Base-by-base conservation (phyloP, 2,888 invertebrate genomes). In the Phortica okadai region DNA sequence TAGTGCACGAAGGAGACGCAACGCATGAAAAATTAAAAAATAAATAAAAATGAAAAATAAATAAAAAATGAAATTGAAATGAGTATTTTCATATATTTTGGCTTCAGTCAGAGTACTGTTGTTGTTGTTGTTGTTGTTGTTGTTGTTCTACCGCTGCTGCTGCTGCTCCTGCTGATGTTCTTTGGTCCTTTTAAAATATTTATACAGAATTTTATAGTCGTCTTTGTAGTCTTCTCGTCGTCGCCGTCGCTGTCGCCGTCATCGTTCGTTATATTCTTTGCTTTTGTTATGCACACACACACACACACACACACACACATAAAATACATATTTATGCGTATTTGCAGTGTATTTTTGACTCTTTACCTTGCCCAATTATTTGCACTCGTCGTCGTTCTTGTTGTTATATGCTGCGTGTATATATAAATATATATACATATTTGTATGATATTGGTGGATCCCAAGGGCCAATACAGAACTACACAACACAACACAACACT, bases 11-110 rank as follows among this genome's bases (percentile, higher is more conserved):
- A 33, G 2, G 33, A 33, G 33, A 33, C 33, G 33, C 33, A 33
- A 33, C 33, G 33, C 33, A 33, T 33, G 50, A 78, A 64, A 76
- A 64, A 58, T 59, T 73, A 33, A 76, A 58, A 74, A 74, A 76
- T 74, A 76, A 76, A 74, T 42, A 42, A 76, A 74, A 76, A 69
- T 59, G 69, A 76, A 66, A 77, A 77, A 74, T 67, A 74, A 67
- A 50, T 50, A 80, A 77, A 69, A 81, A 82, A 79, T 77, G 79
- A 83, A 86, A 84, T 82, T 85, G 82, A 83, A 85, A 84, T 83
- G 82, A 83, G 83, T 85, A 83, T 84, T 85, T 83, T 79, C 82
- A 81, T 77, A 45, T 42, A 50, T 44, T 74, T 21, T 75, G 59
- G 73, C 75, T 41, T 59, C 66, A 16, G 58, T 14, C 59, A 25